Percentiles rank a stretch among this genome's conserved stretches.
These are phyloP conservation scores for Gadus chalcogrammus DNA, from an alignment of 2,113 vertebrate species.

Conservation along the genomic window DNA sequence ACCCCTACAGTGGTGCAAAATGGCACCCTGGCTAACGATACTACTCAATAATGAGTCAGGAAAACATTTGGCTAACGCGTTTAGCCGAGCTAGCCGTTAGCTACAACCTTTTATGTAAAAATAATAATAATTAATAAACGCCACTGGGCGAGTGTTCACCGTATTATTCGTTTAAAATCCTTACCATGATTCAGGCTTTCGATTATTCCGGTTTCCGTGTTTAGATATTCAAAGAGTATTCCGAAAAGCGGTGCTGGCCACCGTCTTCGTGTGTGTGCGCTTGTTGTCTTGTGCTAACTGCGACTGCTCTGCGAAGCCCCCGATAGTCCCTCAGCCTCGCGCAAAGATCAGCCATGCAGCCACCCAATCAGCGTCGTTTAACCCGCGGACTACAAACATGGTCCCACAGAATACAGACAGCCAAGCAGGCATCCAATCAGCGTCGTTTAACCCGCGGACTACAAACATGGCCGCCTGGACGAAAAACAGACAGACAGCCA, in stretches of 20 bases:
- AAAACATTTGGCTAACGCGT: constrained; percentile 59
- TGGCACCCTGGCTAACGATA: constrained; percentile 60
- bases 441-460: constrained; percentile 17
- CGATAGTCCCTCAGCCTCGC: constrained; percentile 17
- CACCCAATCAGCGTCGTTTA: constrained; percentile 23
- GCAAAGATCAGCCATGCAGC: constrained; percentile 65
- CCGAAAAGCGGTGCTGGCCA: background rate
- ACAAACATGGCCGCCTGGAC: constrained; percentile 13
- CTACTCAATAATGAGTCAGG: constrained; percentile 71
- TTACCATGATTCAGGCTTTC: constrained; percentile 58
- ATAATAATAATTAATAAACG: background rate
- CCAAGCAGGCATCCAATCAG: too few relatives aligned
- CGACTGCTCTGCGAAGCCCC: constrained; percentile 33
- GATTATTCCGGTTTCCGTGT: constrained; percentile 1
- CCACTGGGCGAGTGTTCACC: background rate
- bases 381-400: constrained; percentile 32
- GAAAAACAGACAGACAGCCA: background rate
- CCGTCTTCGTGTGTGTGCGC: constrained; percentile 12
- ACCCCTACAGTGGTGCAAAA: constrained; percentile 55
- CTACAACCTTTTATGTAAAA: constrained; percentile 6
- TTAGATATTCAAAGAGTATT: background rate
- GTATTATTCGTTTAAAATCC: too few relatives aligned
- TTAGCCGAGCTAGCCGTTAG: constrained; percentile 47
- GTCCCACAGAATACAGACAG: background rate
- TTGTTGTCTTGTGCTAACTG: constrained; percentile 51